Evolutionary conservation across 2,113 vertebrate species (phyloP).

Genomic region (Anser cygnoides): DNA sequence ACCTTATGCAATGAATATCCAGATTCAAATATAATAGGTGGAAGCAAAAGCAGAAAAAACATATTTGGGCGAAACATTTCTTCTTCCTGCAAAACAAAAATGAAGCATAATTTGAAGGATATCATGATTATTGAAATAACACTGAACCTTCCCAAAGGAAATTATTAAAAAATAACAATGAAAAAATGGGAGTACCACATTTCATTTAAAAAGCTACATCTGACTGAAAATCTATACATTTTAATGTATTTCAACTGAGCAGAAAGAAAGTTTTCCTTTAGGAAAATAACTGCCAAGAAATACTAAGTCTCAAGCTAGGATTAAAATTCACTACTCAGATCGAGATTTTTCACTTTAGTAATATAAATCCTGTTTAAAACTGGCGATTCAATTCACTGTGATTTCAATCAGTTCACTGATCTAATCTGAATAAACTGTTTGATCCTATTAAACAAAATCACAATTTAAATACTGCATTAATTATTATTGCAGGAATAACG

Average conservation of each 20-base stretch:
- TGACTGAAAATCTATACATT: background rate
- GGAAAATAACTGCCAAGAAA: background rate
- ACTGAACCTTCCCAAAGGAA: background rate
- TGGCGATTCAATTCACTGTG: background rate
- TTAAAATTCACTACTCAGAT: conserved; percentile 2
- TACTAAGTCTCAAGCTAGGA: background rate
- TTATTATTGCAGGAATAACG: background rate
- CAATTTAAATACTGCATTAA: background rate
- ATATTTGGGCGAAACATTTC: conserved; percentile 99
- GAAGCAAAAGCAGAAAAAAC: conserved; percentile 97
- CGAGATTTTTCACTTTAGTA: background rate
- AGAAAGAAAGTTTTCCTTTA: background rate
- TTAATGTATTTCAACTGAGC: background rate
- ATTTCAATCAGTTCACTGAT: background rate
- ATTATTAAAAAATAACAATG: background rate
- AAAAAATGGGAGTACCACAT: background rate
- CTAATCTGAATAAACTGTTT: background rate
- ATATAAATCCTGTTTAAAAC: background rate
- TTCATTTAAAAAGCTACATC: background rate
- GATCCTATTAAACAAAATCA: background rate
- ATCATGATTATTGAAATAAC: background rate
- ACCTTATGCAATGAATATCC: conserved; percentile 99
- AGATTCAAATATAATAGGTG: conserved; percentile 98
- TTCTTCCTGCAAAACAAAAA: conserved; percentile 87
- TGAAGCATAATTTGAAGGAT: background rate